Percentiles rank a stretch among this genome's conserved stretches.
phyloP scores from a whole-genome alignment of 2,888 invertebrate genomes.

The Volucella bombylans region DNA sequence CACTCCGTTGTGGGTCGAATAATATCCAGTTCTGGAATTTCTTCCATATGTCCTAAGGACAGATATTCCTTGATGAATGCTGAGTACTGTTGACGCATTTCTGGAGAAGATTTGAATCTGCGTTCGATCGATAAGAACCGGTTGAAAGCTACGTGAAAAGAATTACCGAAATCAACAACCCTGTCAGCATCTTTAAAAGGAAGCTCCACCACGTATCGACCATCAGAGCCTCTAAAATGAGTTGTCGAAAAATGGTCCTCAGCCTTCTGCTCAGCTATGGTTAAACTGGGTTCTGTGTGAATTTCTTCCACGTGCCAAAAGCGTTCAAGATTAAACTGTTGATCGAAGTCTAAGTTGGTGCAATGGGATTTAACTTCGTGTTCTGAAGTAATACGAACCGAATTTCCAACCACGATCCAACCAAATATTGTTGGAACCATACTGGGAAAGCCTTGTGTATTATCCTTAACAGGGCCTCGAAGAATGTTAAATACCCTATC shows the following conservation, averaged over 20 bases:
- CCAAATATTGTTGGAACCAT: constrained; percentile 16
- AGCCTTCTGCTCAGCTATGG: constrained; percentile 1
- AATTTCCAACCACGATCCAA: neutral
- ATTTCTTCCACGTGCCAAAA: constrained; percentile 10
- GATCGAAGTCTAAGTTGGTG: neutral
- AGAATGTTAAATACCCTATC: constrained; percentile 16
- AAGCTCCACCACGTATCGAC: too few species aligned
- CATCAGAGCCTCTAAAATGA: neutral
- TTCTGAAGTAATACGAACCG: too few species aligned
- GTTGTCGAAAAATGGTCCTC: neutral
- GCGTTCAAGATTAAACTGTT: constrained; percentile 10
- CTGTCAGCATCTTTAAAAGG: neutral
- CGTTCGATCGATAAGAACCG: neutral
- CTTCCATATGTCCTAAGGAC: neutral
- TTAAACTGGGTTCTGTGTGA: neutral
- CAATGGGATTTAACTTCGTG: too few species aligned
- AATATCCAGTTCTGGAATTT: neutral
- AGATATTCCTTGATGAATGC: neutral
- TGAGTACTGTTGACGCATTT: neutral
- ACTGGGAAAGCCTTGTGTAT: neutral
- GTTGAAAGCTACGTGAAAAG: too few species aligned
- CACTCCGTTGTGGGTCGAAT: neutral
- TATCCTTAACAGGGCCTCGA: neutral
- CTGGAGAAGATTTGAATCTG: neutral
- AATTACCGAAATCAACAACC: too few species aligned